Conservation (phyloP, 1,140 invertebrate genomes). For the Aporrectodea caliginosa region DNA sequence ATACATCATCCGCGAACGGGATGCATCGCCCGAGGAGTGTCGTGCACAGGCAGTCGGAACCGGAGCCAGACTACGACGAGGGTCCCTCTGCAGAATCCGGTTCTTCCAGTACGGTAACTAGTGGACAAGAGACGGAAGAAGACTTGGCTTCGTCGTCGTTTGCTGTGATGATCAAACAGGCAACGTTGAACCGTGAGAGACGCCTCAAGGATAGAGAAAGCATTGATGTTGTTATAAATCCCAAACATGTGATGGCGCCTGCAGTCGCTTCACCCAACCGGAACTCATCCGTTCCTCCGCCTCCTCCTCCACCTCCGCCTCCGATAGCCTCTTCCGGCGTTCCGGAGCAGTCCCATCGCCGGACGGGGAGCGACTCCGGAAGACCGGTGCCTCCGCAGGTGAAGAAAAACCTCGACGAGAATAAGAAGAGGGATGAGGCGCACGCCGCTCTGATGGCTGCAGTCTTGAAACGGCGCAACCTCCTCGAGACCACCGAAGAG, state of each 20-base stretch:
- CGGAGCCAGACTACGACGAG: no score
- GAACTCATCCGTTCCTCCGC: neutral
- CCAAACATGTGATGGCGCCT: neutral
- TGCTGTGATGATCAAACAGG: neutral
- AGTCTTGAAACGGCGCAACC: conserved; percentile 17
- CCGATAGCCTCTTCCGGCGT: neutral
- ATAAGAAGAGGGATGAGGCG: neutral
- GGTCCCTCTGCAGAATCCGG: no score
- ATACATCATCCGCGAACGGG: no score
- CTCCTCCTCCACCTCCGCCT: neutral
- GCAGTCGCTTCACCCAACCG: neutral
- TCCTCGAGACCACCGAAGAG: conserved; percentile 17
- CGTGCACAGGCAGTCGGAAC: no score
- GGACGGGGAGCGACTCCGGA: neutral
- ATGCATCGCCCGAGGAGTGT: no score
- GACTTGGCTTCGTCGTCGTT: neutral
- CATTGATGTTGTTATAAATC: neutral
- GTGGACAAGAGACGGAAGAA: no score
- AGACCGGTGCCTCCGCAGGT: neutral
- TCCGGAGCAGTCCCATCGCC: neutral
- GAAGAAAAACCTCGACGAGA: neutral
- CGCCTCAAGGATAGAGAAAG: neutral
- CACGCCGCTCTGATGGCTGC: conserved; percentile 21
- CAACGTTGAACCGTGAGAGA: neutral
- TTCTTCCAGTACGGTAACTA: no score